phyloP scores from a whole-genome alignment of 92 coral and sea anemone species.

The Isaurus tuberculatus region DNA sequence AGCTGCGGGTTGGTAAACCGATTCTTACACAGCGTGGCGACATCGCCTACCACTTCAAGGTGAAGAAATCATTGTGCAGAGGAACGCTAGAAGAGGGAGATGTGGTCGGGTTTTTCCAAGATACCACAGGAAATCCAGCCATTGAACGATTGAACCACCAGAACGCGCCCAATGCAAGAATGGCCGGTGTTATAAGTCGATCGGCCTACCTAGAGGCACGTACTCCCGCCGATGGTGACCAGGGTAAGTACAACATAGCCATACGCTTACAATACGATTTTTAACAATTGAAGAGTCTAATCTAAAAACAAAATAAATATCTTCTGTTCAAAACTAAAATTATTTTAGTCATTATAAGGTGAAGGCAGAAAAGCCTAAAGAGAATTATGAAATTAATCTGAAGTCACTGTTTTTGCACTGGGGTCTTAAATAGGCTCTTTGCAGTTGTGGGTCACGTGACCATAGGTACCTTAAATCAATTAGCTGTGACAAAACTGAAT shows the following conservation, averaged over 20 bases:
- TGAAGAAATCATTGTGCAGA: conserved; percentile 68
- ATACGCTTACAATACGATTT: background rate
- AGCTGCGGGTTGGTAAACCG: conserved; percentile 82
- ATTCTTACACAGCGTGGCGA: conserved; percentile 92
- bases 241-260: conserved; percentile 51
- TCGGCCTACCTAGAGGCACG: conserved; percentile 98
- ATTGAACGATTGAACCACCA: conserved; percentile 82
- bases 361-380: too few species aligned
- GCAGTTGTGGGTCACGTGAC: too few species aligned
- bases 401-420: too few species aligned
- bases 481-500: too few species aligned
- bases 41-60: conserved; percentile 91
- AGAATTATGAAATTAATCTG: too few species aligned
- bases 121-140: conserved; percentile 71
- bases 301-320: too few species aligned
- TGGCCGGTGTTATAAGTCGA: conserved; percentile 96
- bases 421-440: too few species aligned
- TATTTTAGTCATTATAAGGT: too few species aligned
- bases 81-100: conserved; percentile 93
- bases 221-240: conserved; percentile 63
- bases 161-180: conserved; percentile 74
- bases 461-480: too few species aligned
- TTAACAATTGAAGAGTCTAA: too few species aligned
- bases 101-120: conserved; percentile 90
- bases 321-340: too few species aligned